Conservation (phyloP, 35 echinoderm and acorn worm genomes). For the Heliocidaris erythrogramma region DNA sequence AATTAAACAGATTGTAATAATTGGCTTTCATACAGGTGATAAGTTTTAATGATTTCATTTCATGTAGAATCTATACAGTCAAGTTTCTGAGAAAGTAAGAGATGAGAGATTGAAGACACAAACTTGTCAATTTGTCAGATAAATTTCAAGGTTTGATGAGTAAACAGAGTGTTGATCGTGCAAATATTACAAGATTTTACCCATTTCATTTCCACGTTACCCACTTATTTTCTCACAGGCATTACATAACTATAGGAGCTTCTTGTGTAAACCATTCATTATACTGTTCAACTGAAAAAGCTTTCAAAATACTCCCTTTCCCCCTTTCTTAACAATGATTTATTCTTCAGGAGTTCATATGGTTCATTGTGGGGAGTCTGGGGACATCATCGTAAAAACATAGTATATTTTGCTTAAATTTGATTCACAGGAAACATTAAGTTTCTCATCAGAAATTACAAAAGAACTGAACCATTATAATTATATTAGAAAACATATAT, state of each 20-base stretch:
- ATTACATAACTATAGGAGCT: too few species aligned
- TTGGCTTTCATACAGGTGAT: background rate
- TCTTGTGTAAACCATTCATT: too few species aligned
- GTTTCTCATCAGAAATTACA: background rate
- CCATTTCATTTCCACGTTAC: background rate
- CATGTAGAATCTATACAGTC: background rate
- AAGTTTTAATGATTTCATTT: background rate
- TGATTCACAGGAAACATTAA: background rate
- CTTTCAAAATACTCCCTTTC: too few species aligned
- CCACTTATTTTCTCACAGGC: too few species aligned
- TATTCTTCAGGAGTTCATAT: background rate
- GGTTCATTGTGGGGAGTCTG: background rate
- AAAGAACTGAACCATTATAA: background rate
- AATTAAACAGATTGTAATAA: background rate
- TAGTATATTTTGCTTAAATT: background rate
- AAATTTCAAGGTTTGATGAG: background rate
- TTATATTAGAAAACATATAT: background rate
- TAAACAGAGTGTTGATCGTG: too few species aligned
- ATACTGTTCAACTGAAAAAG: too few species aligned
- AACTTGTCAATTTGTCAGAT: background rate
- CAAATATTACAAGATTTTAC: background rate
- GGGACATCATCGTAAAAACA: background rate
- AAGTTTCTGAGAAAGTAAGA: background rate
- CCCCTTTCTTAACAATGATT: background rate
- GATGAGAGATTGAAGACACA: background rate